Evolutionary conservation across 2,113 vertebrate genomes (phyloP), one percentile per base, ranked within the genome.

Genomic region (Suricata suricatta): DNA sequence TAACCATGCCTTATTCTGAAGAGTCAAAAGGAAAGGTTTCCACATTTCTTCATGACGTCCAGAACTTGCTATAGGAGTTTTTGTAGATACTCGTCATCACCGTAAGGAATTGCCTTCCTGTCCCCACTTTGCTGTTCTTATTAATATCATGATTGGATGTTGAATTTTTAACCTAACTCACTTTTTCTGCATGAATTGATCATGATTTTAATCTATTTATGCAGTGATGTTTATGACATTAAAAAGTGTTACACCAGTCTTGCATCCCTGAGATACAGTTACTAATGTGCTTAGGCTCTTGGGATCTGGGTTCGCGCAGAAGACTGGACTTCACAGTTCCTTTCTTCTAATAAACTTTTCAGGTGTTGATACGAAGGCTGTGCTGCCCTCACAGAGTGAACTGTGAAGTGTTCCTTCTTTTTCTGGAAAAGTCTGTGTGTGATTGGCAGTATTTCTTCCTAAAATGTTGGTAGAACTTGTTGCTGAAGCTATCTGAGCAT

Each of bases 201-300:
- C 12, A 5, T 27, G 38, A 38, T 5, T 76, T 63, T 76, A 17
- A 81, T 68, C 33, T 47, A 7, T 60, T 7, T 47, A 81, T 11
- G 29, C 10, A 29, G 52, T 69, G 23, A 44, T 13, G 15, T 52
- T 72, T 33, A 27, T 8, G 21, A 63, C 29, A 50, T 66, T 77
- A 5, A 54, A 71, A 50, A 41, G 33, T 4, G 9, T 31, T 27
- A n/a, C 2, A 0, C 41, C 8, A 1, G 31, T 6, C 52, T 47
- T 23, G 54, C 11, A 38, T 74, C 47, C 27, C 64, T 68, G 29
- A 60, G 9, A 50, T 3, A 14, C 6, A 83, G 19, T 29, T 5
- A 54, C 7, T 12, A 8, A 5, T 0, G 1, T 3, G 23, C 13
- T 41, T 7, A 66, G n/a, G 41, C 5, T n/a, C n/a, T 54, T 4